Conservation (phyloP, 2,888 invertebrate genomes). For the Xestia sexstrigata region DNA sequence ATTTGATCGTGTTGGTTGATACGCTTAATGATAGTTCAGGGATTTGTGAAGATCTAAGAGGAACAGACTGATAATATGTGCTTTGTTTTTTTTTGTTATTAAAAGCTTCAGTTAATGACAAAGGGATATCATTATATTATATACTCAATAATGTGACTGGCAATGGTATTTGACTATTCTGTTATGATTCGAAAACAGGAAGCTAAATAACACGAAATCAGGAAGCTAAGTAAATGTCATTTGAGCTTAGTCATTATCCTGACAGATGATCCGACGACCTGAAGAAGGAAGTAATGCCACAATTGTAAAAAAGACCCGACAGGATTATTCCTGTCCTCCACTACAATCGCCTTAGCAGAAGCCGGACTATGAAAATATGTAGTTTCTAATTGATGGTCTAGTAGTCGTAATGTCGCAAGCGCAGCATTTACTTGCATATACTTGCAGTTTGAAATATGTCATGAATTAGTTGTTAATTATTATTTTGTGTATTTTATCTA, state of each 20-base stretch:
- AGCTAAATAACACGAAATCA: not conserved
- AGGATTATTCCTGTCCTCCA: no score
- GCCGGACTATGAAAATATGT: not conserved
- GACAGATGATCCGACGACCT: not conserved
- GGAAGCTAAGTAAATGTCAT: not conserved
- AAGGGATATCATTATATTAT: not conserved
- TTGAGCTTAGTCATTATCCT: not conserved
- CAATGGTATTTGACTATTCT: not conserved
- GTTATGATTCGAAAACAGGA: not conserved
- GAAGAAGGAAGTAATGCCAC: not conserved
- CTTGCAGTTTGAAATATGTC: no score
- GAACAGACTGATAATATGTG: not conserved
- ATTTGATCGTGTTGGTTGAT: conserved; percentile 66
- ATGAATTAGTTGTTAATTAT: no score
- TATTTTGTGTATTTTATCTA: no score
- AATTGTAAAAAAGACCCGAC: not conserved
- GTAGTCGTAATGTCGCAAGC: no score
- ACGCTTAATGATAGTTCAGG: conserved; percentile 63
- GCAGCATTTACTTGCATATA: no score
- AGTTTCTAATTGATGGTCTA: not conserved
- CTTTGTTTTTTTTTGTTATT: conserved; percentile 18
- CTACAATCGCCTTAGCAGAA: not conserved
- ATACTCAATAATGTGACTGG: not conserved
- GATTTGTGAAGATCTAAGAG: conserved; percentile 38
- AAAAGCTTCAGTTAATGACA: not conserved